Evolutionary conservation across 1,140 invertebrate species (phyloP).

Genomic region (Drosophila oshimai): DNA sequence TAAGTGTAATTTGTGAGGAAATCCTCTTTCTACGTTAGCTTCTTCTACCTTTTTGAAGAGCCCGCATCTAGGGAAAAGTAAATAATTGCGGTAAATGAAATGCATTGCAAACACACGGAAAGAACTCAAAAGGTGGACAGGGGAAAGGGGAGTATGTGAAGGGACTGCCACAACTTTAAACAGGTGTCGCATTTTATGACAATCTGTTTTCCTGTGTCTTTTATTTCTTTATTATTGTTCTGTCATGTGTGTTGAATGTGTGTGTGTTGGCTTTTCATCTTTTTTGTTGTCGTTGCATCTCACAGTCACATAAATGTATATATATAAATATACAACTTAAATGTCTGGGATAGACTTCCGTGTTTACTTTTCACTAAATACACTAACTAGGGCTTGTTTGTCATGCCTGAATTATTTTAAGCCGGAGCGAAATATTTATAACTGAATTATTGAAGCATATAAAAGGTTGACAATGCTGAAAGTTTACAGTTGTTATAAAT

Average conservation of each 20-base stretch:
- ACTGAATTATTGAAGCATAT: conserved; percentile 4
- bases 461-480: background rate
- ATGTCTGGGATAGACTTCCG: conserved; percentile 18
- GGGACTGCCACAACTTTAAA: conserved; percentile 49
- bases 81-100: conserved; percentile 50
- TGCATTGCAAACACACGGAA: conserved; percentile 44
- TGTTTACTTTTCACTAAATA: conserved; percentile 17
- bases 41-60: conserved; percentile 24
- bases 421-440: background rate
- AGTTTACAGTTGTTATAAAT: too few relatives aligned
- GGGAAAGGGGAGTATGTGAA: background rate
- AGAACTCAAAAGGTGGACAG: background rate
- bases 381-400: conserved; percentile 17
- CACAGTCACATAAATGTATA: background rate
- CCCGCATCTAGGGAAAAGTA: conserved; percentile 27
- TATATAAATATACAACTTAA: background rate
- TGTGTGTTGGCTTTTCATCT: conserved; percentile 17
- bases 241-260: conserved; percentile 3
- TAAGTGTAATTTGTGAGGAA: conserved; percentile 13
- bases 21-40: background rate
- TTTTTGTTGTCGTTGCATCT: conserved; percentile 1
- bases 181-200: conserved; percentile 52
- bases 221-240: conserved; percentile 17
- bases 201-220: conserved; percentile 31
- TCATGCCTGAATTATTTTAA: conserved; percentile 7